Base-by-base conservation (phyloP, 2,797 vertebrate genomes). In the Catamblyrhynchus diadema region DNA sequence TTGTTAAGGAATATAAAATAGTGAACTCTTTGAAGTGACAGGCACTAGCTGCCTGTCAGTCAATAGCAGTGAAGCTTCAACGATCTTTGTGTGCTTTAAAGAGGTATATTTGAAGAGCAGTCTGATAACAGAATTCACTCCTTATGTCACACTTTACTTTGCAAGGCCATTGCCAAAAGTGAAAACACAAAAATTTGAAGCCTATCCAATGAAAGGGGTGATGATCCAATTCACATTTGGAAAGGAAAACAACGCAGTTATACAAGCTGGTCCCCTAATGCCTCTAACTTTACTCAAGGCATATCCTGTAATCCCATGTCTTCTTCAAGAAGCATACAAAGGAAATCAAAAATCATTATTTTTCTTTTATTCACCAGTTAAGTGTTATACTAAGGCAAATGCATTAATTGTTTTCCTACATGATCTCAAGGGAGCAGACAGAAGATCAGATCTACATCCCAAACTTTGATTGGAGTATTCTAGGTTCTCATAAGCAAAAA, bases 341-440 rank as follows among this genome's bases (percentile, higher is more conserved):
- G 14, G 10, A 85, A 78, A 51, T 6, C 0, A 75, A 71, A 75
- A 82, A 27, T 23, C 0, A 8, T 71, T 53, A 0, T 60, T 65
- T 74, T 85, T 51, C 2, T 47, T 77, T 70, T 62, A 25, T 61
- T 90, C 9, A 60, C n/a, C 17, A 11, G 4, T 42, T 74, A 70
- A 23, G 6, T 47, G 19, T 74, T 65, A 28, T 39, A 18, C 41
- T 72, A 79, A 80, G 8, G 18, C 4, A 1, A 22, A 64, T 60
- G 12, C 3, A 17, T 67, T 64, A 39, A 45, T 80, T 30, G 28
- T 4, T 32, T 82, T 88, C 41, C 24, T 25, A 17, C 4, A 9
- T 25, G 10, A 44, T 60, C 42, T 51, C 16, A 48, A 6, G 27
- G 8, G 15, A 73, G 18, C 28, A 80, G 66, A 77, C 8, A 6